Percentiles rank a stretch among this genome's conserved stretches.
phyloP scores from a whole-genome alignment of 2,113 vertebrate genomes.

The Pithys albifrons region DNA sequence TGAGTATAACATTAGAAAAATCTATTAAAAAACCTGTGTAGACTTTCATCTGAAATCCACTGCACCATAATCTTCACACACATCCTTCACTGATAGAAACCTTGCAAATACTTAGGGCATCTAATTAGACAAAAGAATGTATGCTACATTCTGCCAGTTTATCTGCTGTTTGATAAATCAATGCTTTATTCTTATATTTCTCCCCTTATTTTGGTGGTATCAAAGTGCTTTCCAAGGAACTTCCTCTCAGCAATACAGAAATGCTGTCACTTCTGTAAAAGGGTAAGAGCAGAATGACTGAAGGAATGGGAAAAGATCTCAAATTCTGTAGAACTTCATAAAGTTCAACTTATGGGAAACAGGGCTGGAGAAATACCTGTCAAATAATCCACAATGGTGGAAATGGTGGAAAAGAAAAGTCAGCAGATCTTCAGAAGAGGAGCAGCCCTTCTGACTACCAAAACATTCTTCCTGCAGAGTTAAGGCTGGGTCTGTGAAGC shows the following conservation, averaged over 20 bases:
- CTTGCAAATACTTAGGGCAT: not conserved
- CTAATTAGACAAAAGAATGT: not conserved
- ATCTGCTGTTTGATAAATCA: not conserved
- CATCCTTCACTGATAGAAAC: not conserved
- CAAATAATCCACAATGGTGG: not conserved
- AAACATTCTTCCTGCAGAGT: not conserved
- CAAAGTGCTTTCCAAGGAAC: not conserved
- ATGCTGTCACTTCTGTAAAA: not conserved
- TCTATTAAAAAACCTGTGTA: not conserved
- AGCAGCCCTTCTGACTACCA: not conserved
- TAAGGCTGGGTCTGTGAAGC: not conserved
- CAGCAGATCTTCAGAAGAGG: not conserved
- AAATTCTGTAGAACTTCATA: not conserved
- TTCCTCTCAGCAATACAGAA: not conserved
- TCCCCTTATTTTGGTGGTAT: not conserved
- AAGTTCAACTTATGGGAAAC: not conserved
- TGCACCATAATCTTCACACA: not conserved
- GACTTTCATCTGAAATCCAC: not conserved
- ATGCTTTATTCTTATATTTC: not conserved
- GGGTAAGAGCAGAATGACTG: not conserved
- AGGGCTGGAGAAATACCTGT: not conserved
- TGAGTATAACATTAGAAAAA: not conserved
- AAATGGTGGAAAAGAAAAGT: not conserved
- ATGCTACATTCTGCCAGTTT: not conserved
- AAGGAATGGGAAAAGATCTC: not conserved